Percentiles rank a stretch among this genome's conserved stretches.
Conservation (phyloP, 2,797 vertebrate genomes). For the Chaenodraco wilsoni region DNA sequence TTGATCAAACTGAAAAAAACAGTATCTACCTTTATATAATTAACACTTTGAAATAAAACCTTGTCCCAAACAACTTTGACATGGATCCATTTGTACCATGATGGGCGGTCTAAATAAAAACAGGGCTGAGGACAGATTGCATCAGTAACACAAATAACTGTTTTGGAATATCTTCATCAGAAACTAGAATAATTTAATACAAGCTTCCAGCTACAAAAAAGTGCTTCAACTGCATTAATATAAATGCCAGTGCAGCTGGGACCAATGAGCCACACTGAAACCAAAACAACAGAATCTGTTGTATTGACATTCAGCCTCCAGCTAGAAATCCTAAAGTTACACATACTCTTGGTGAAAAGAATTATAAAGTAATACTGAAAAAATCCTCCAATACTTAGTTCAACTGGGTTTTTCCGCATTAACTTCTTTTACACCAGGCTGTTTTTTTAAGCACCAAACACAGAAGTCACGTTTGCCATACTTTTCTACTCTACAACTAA, state of each 20-base stretch:
- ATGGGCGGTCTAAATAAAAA: not conserved
- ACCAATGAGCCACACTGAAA: not conserved
- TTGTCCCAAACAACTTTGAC: not conserved
- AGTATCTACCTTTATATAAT: not conserved
- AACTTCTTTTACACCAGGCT: not conserved
- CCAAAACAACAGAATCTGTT: conserved; percentile 22
- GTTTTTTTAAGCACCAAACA: conserved; percentile 10
- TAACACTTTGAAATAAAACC: not conserved
- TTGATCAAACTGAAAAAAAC: not conserved
- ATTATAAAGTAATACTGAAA: conserved; percentile 1
- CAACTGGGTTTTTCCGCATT: not conserved
- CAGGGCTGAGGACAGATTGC: not conserved
- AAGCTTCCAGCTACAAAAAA: conserved; percentile 2
- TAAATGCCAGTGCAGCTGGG: not conserved
- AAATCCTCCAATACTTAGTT: not conserved
- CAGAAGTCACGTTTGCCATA: conserved; percentile 2
- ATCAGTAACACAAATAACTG: not conserved
- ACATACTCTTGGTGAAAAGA: conserved; percentile 7
- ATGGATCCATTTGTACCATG: not conserved
- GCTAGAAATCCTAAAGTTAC: conserved; percentile 1
- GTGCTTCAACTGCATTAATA: too few relatives aligned
- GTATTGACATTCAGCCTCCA: conserved; percentile 10
- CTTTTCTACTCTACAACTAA: conserved; percentile 19
- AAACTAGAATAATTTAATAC: not conserved
- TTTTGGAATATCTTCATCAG: conserved; percentile 7